These are phyloP conservation scores for Coboldia fuscipes DNA, from an alignment of 1,140 invertebrate species.

Conservation along the genomic window DNA sequence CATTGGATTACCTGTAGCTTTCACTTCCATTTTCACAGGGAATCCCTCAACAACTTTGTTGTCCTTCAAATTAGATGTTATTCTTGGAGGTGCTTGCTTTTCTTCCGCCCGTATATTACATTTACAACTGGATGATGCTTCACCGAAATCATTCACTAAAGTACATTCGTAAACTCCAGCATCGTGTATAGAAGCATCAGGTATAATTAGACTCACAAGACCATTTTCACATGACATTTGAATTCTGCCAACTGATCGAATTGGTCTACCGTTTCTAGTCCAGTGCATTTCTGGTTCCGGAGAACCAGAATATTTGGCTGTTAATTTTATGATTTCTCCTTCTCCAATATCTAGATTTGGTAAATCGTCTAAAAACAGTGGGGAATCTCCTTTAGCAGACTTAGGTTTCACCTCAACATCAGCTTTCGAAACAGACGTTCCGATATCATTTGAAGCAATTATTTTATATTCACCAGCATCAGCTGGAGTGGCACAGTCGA, in stretches of 20 bases:
- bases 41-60: constrained; percentile 64
- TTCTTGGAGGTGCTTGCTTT: too few relatives aligned
- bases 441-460: not conserved
- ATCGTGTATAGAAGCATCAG: constrained; percentile 42
- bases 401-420: not conserved
- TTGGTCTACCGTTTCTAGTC: constrained; percentile 51
- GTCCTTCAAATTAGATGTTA: constrained; percentile 44
- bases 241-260: constrained; percentile 37
- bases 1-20: constrained; percentile 45
- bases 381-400: too few relatives aligned
- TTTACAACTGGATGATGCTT: constrained; percentile 39
- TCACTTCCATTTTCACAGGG: constrained; percentile 56
- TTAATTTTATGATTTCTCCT: constrained; percentile 39
- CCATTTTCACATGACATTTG: constrained; percentile 59
- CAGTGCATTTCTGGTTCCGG: constrained; percentile 67
- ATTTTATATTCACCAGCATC: constrained; percentile 46
- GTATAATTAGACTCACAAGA: constrained; percentile 52
- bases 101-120: too few relatives aligned
- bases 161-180: constrained; percentile 57
- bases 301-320: constrained; percentile 54
- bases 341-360: constrained; percentile 57
- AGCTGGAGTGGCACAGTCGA: constrained; percentile 30
- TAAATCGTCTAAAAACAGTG: too few relatives aligned
- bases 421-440: not conserved
- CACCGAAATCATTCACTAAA: constrained; percentile 51